Conservation (phyloP, 2,797 vertebrate genomes). For the Spinus olivaceus region DNA sequence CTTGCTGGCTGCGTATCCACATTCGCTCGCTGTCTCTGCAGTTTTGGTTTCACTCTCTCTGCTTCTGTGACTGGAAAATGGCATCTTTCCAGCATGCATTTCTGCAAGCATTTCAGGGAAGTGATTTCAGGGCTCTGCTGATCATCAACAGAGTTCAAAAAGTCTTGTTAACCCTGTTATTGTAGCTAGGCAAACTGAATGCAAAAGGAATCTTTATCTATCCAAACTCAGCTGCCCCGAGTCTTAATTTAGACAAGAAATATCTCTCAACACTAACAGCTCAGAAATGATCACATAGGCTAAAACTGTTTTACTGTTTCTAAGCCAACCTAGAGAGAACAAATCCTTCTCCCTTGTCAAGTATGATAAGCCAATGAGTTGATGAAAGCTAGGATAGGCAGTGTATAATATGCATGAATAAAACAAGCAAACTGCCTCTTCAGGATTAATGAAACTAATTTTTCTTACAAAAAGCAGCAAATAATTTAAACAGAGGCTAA, state of each 20-base stretch:
- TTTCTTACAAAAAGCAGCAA: neutral
- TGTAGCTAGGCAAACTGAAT: neutral
- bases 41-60: constrained; percentile 24
- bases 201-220: neutral
- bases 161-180: neutral
- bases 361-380: neutral
- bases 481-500: neutral
- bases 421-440: neutral
- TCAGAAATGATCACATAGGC: neutral
- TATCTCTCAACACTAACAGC: neutral
- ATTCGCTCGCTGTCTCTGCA: fast-evolving
- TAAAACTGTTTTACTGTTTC: neutral
- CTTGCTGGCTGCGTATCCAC: fast-evolving
- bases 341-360: neutral
- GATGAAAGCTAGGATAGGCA: neutral
- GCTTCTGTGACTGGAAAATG: neutral
- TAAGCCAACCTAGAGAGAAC: neutral
- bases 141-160: neutral
- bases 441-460: neutral
- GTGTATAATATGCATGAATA: neutral
- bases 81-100: neutral
- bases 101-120: neutral
- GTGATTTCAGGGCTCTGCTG: neutral
- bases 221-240: neutral
- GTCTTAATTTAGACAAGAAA: neutral